These are phyloP conservation scores for Polydrusus cervinus DNA, from an alignment of 2,888 invertebrate genomes.

Conservation along the genomic window DNA sequence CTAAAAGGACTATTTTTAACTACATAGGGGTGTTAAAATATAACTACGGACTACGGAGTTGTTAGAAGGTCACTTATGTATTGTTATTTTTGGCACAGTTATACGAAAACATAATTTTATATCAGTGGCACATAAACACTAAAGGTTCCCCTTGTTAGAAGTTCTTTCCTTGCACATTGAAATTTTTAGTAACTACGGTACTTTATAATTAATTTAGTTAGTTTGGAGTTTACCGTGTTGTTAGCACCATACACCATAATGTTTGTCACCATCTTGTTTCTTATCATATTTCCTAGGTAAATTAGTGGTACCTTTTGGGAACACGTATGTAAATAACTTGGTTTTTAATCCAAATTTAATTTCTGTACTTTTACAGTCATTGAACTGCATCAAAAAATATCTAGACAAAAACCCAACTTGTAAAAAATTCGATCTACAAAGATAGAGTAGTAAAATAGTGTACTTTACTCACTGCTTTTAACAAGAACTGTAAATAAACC, in stretches of 20 bases:
- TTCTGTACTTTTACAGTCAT: neutral
- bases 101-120: neutral
- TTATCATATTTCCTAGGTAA: neutral
- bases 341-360: neutral
- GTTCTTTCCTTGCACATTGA: neutral
- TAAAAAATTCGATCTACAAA: no score
- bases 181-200: conserved; percentile 11
- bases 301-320: neutral
- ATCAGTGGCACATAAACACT: conserved; percentile 17
- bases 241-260: conserved; percentile 26
- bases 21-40: neutral
- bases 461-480: neutral
- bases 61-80: conserved; percentile 9
- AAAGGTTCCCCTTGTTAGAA: neutral
- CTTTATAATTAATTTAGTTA: neutral
- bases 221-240: conserved; percentile 4
- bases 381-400: neutral
- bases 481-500: conserved; percentile 3
- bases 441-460: neutral
- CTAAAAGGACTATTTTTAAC: conserved; percentile 6
- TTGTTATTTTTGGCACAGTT: conserved; percentile 6
- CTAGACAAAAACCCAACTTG: neutral
- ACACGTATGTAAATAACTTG: neutral
- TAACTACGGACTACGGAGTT: neutral
- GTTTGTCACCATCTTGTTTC: conserved; percentile 12